Base-by-base conservation (phyloP, 2,113 vertebrate species). In the Pristiophorus japonicus region DNA sequence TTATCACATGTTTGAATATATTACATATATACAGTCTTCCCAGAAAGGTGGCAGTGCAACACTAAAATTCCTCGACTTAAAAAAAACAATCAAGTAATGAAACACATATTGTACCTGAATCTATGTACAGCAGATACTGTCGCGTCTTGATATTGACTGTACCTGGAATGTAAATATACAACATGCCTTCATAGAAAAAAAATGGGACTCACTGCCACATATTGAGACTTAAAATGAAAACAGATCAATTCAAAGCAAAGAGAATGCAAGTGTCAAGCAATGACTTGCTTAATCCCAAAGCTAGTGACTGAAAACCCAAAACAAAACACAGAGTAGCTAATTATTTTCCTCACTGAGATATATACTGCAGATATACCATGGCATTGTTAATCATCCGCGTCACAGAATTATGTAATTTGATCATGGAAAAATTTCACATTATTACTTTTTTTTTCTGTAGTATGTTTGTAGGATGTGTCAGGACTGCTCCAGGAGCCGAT, bases 41-140 rank as follows among this genome's bases (percentile, higher is more conserved):
- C 65, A 94, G 65, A 73, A 94, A 94, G 93, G 93, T 59, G 66
- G 93, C 93, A 94, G 93, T 94, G 93, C 93, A 94, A 30, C 93
- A 94, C 66, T 94, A 94, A 45, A 94, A 30, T 45, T 94, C 66
- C 27, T 70, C 27, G 63, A 94, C 93, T 94, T 94, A 11, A 38
- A 66, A 47, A 94, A 94, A 73, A 94, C 70, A 24, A 70, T 94
- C 93, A 66, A 93, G 91, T 66, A 66, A 94, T 42, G 66, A 94
- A 94, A 94, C 42, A 94, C 66, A 70, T 73, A 70, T 94, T 94
- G 93, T 94, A 94, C 27, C 66, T 73, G 42, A 70, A 51, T 67
- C 42, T 94, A 73, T 70, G 20, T 73, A 73, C 65, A 94, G 42
- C 66, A 94, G 93, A 73, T 70, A 70, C 93, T 47, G 62, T 65